Conservation (phyloP, 2,797 vertebrate species). For the Eulemur albifrons region DNA sequence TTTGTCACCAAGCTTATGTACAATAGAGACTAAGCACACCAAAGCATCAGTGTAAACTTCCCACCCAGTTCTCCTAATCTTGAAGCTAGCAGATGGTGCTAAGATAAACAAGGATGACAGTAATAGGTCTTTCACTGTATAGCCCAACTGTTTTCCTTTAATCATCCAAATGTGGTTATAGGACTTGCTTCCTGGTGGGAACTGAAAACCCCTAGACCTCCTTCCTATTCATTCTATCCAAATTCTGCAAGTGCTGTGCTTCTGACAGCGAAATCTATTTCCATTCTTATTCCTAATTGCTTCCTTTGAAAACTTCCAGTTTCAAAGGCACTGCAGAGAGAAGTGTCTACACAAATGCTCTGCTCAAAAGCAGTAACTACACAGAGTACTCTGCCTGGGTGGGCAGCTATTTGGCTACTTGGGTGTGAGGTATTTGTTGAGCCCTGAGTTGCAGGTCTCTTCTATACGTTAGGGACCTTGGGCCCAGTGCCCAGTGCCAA, state of each 20-base stretch:
- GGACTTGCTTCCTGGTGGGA: constrained; percentile 6
- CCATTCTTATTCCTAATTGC: neutral
- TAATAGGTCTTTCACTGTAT: neutral
- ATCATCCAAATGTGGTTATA: neutral
- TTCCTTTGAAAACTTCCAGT: neutral
- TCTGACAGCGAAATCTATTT: neutral
- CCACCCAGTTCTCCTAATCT: neutral
- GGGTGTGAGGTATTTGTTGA: neutral
- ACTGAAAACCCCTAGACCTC: neutral
- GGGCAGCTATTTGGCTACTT: neutral
- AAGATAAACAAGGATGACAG: constrained; percentile 35
- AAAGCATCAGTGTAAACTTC: neutral
- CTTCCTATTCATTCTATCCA: neutral
- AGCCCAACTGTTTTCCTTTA: neutral
- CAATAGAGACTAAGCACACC: neutral
- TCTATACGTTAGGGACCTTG: neutral
- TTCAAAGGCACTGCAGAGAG: neutral
- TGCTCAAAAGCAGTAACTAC: neutral
- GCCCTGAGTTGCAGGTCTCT: neutral
- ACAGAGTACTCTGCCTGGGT: neutral
- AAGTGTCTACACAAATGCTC: neutral
- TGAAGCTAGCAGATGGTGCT: constrained; percentile 35
- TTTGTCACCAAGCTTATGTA: neutral
- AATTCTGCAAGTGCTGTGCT: neutral
- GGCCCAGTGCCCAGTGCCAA: neutral